Conservation (phyloP, 1,140 invertebrate genomes). For the Papilio glaucus region DNA sequence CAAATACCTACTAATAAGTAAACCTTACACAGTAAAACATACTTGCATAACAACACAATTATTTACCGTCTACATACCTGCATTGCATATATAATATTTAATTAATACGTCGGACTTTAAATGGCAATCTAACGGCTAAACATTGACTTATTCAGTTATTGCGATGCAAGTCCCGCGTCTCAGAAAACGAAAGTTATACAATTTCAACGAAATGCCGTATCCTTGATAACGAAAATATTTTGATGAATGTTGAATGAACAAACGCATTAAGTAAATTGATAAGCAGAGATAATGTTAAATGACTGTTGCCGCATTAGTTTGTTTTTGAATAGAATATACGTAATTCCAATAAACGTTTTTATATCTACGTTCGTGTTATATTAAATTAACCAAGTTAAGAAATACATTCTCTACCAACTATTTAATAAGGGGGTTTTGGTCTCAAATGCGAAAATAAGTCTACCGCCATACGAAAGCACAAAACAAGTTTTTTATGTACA, state of each 20-base stretch:
- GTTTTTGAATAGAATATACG: background rate
- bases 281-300: slow-evolving; percentile 16
- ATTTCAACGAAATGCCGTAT: slow-evolving; percentile 33
- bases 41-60: slow-evolving; percentile 3
- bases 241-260: slow-evolving; percentile 8
- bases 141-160: background rate
- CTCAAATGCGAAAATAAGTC: background rate
- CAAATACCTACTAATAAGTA: background rate
- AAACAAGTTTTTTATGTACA: background rate
- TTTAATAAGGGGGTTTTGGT: background rate
- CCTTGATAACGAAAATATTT: slow-evolving; percentile 28
- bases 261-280: slow-evolving; percentile 26
- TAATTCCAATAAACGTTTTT: background rate
- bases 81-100: slow-evolving; percentile 25
- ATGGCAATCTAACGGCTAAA: background rate
- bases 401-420: background rate
- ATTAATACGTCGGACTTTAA: slow-evolving; percentile 12
- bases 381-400: background rate
- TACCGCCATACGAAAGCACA: background rate
- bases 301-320: background rate
- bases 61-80: slow-evolving; percentile 19
- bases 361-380: background rate
- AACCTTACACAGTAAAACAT: background rate
- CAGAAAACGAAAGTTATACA: slow-evolving; percentile 35
- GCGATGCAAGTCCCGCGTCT: slow-evolving; percentile 4